These are phyloP conservation scores for Ciconia stormi DNA, from an alignment of 2,113 vertebrate species.

Conservation along the genomic window DNA sequence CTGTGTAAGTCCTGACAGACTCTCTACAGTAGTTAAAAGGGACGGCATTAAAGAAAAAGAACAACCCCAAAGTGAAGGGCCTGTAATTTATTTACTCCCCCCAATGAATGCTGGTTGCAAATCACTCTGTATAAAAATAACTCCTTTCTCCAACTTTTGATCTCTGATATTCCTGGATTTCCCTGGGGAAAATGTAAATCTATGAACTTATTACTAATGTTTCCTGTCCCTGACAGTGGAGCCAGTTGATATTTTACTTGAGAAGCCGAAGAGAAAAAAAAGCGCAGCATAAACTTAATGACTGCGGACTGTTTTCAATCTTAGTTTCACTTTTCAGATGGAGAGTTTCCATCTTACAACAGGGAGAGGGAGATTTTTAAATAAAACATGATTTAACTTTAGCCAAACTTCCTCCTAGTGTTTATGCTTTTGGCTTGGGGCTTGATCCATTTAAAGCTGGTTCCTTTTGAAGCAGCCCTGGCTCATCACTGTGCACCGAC, in stretches of 20 bases:
- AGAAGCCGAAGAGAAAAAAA: slow-evolving; percentile 46
- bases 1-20: slow-evolving; percentile 21
- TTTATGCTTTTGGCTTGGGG: slow-evolving; percentile 71
- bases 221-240: slow-evolving; percentile 79
- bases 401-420: slow-evolving; percentile 77
- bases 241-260: slow-evolving; percentile 77
- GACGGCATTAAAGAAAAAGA: slow-evolving; percentile 31
- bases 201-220: slow-evolving; percentile 80
- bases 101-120: slow-evolving; percentile 69
- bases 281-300: slow-evolving; percentile 62
- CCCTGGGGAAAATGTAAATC: slow-evolving; percentile 78
- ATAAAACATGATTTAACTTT: slow-evolving; percentile 77
- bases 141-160: slow-evolving; percentile 75
- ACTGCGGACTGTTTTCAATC: slow-evolving; percentile 75
- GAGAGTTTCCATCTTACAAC: slow-evolving; percentile 75
- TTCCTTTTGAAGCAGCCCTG: slow-evolving; percentile 66
- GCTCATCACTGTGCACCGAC: slow-evolving; percentile 20
- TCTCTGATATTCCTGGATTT: slow-evolving; percentile 73
- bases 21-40: slow-evolving; percentile 49
- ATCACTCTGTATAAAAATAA: slow-evolving; percentile 74
- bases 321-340: slow-evolving; percentile 75
- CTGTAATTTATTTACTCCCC: slow-evolving; percentile 70
- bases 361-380: slow-evolving; percentile 68
- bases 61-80: slow-evolving; percentile 53
- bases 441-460: slow-evolving; percentile 66